Percentiles rank a stretch among this genome's conserved stretches.
phyloP scores from a whole-genome alignment of 1,140 invertebrate genomes.

The Euwallacea fornicatus region DNA sequence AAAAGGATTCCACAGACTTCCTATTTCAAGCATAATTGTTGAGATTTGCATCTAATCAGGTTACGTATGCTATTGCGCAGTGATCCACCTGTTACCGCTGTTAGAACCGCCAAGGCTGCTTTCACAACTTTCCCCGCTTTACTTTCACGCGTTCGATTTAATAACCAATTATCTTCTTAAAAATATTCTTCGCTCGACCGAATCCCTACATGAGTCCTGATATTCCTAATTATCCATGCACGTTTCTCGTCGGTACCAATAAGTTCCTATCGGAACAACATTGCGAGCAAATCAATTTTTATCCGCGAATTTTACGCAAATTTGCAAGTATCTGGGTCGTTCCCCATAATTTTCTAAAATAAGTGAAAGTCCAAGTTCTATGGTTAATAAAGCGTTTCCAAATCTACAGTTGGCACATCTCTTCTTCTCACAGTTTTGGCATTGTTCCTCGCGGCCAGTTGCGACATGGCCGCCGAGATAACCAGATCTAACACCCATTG shows the following conservation, averaged over 20 bases:
- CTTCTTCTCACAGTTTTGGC: not conserved
- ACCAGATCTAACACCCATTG: not conserved
- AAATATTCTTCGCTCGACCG: not conserved
- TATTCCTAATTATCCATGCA: no score
- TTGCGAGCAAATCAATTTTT: no score
- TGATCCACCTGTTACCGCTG: constrained; percentile 26
- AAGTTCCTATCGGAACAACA: no score
- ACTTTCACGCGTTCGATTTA: constrained; percentile 23
- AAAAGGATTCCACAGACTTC: no score
- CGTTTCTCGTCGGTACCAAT: no score
- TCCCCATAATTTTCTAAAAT: constrained; percentile 9
- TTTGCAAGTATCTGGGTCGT: constrained; percentile 14
- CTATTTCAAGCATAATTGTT: not conserved
- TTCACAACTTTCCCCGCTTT: constrained; percentile 32
- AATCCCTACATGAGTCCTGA: no score
- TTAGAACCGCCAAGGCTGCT: constrained; percentile 23
- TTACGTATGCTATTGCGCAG: constrained; percentile 27
- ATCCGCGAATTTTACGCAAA: not conserved
- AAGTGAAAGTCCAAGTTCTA: constrained; percentile 14
- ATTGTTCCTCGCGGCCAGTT: not conserved
- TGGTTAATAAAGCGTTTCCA: not conserved
- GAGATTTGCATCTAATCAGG: constrained; percentile 7
- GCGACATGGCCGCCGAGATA: not conserved
- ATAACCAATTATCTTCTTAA: constrained; percentile 16
- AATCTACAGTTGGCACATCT: constrained; percentile 9